Conservation (phyloP, 2,888 invertebrate species). For the Keiferia lycopersicella region DNA sequence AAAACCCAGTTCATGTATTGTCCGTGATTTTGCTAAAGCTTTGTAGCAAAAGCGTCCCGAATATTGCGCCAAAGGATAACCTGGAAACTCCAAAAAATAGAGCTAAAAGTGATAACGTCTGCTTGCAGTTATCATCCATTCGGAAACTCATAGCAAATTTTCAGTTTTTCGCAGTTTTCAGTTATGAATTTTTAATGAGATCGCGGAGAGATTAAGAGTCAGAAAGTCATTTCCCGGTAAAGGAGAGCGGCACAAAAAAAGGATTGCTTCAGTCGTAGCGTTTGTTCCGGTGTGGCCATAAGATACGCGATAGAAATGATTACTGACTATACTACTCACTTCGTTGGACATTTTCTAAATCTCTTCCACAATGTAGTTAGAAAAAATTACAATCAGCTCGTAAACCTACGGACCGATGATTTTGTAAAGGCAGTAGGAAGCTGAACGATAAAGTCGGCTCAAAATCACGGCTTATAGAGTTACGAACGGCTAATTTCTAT, state of each 20-base stretch:
- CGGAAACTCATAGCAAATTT: constrained; percentile 63
- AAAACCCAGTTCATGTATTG: not conserved
- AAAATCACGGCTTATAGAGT: too few species aligned
- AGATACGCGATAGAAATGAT: constrained; percentile 44
- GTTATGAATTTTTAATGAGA: constrained; percentile 85
- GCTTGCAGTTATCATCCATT: constrained; percentile 30
- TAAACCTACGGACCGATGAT: too few species aligned
- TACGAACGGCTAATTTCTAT: too few species aligned
- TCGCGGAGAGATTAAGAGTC: constrained; percentile 82
- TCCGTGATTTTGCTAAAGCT: not conserved
- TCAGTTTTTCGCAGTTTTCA: constrained; percentile 79
- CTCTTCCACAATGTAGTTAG: too few species aligned
- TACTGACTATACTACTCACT: not conserved
- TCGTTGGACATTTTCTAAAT: too few species aligned
- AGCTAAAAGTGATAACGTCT: constrained; percentile 19
- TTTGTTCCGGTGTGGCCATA: constrained; percentile 64
- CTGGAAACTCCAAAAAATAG: not conserved
- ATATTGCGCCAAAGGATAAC: not conserved
- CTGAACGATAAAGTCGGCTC: too few species aligned
- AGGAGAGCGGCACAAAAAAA: constrained; percentile 71
- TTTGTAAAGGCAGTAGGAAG: too few species aligned
- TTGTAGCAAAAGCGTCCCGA: not conserved
- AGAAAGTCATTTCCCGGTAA: constrained; percentile 82
- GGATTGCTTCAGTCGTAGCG: constrained; percentile 68
- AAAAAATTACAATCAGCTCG: too few species aligned